Conservation (phyloP, 2,888 invertebrate species). For the Dryadula phaetusa region DNA sequence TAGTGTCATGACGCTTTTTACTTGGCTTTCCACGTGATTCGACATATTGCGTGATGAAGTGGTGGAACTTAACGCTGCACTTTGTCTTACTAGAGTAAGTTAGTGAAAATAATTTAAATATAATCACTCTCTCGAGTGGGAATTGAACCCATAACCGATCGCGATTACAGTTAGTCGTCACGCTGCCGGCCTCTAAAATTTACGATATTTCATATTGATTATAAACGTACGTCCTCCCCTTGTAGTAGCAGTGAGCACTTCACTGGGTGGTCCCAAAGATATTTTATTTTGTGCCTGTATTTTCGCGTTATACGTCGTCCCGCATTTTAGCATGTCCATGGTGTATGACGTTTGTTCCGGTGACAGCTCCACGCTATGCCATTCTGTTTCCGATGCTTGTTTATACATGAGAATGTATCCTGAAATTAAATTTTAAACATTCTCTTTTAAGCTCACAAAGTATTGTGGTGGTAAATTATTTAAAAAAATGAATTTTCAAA, state of each 20-base stretch:
- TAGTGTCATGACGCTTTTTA: no score
- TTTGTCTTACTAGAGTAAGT: not conserved
- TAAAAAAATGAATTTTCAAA: no score
- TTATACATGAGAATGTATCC: constrained; percentile 89
- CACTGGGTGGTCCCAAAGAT: constrained; percentile 89
- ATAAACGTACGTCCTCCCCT: constrained; percentile 87
- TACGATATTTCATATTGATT: no score
- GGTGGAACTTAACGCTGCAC: not conserved
- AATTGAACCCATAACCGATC: no score
- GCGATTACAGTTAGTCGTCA: no score
- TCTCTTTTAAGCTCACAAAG: no score
- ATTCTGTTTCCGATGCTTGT: constrained; percentile 86
- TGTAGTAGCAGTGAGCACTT: constrained; percentile 87
- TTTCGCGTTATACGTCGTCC: constrained; percentile 90
- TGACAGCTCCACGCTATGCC: constrained; percentile 89
- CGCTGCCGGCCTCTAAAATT: no score
- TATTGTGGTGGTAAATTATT: no score
- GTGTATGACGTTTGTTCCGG: constrained; percentile 89
- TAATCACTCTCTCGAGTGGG: no score
- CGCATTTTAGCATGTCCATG: constrained; percentile 89
- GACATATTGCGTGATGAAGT: no score
- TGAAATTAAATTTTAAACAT: constrained; percentile 59
- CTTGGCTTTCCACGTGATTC: no score
- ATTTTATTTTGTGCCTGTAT: constrained; percentile 90
- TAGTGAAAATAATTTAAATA: no score